Conservation (phyloP, 2,797 vertebrate genomes). For the Apogon hyalosoma region DNA sequence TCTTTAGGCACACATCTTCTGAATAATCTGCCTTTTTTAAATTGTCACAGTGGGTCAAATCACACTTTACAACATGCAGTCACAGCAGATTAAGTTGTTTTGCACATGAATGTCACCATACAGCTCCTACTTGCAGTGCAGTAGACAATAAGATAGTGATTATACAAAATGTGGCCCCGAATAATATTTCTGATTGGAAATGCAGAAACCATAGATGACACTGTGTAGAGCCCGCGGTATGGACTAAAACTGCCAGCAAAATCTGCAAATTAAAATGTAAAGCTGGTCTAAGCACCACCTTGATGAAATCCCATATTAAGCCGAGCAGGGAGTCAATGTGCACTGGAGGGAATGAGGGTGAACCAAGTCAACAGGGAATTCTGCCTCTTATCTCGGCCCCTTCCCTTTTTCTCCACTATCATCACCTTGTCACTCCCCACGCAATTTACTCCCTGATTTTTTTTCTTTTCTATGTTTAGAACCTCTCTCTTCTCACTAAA, state of each 20-base stretch:
- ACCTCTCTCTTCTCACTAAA: slow-evolving; percentile 29
- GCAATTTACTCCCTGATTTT: slow-evolving; percentile 49
- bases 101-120: slow-evolving; percentile 44
- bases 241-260: slow-evolving; percentile 58
- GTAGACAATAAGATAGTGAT: slow-evolving; percentile 45
- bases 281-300: slow-evolving; percentile 77
- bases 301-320: slow-evolving; percentile 79
- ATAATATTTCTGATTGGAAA: slow-evolving; percentile 52
- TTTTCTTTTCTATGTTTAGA: slow-evolving; percentile 58
- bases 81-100: slow-evolving; percentile 34
- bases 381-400: slow-evolving; percentile 62
- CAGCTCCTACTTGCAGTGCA: slow-evolving; percentile 39
- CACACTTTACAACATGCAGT: slow-evolving; percentile 6
- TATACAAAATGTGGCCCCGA: slow-evolving; percentile 45
- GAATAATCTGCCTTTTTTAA: slow-evolving; percentile 12
- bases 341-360: slow-evolving; percentile 72
- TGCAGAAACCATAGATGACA: slow-evolving; percentile 40
- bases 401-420: slow-evolving; percentile 59
- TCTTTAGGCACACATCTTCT: not conserved
- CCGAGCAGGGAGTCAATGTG: slow-evolving; percentile 69
- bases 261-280: slow-evolving; percentile 78
- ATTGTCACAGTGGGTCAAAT: not conserved
- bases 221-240: slow-evolving; percentile 40
- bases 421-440: slow-evolving; percentile 68
- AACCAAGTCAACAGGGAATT: slow-evolving; percentile 70